Percentiles rank a stretch among this genome's conserved stretches.
phyloP scores from a whole-genome alignment of 1,140 invertebrate species.

The Augochlora pura region DNA sequence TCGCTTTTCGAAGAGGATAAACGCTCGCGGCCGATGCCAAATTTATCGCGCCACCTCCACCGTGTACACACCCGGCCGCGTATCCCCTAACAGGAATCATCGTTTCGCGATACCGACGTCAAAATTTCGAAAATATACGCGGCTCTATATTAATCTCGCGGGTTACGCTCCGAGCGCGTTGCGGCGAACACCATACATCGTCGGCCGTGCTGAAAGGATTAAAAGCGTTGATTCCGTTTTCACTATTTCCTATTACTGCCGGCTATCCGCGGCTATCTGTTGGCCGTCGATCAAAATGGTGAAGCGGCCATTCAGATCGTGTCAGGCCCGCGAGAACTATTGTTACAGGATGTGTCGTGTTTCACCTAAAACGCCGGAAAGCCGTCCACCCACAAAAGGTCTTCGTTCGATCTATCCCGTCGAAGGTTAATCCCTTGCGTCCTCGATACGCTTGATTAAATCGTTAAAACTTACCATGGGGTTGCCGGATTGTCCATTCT shows the following conservation, averaged over 20 bases:
- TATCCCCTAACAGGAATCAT: background rate
- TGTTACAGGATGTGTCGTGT: background rate
- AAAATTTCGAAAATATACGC: constrained; percentile 37
- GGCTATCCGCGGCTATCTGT: background rate
- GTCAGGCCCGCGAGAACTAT: background rate
- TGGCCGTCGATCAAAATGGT: background rate
- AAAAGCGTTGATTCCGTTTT: constrained; percentile 25
- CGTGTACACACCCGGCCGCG: too few species aligned
- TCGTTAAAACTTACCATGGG: too few species aligned
- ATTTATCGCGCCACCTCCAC: too few species aligned
- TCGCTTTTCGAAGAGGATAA: background rate
- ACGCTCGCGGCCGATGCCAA: constrained; percentile 1
- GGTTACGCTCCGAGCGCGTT: background rate
- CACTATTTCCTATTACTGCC: constrained; percentile 11
- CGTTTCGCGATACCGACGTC: constrained; percentile 28
- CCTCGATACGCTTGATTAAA: too few species aligned
- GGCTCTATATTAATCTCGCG: constrained; percentile 29
- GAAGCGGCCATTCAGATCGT: too few species aligned
- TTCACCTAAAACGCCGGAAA: background rate
- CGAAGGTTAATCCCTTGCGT: too few species aligned
- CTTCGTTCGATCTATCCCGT: background rate
- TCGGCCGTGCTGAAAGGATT: constrained; percentile 32
- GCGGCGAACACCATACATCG: background rate
- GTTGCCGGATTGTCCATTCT: too few species aligned
- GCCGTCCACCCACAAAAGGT: too few species aligned